These are phyloP conservation scores for Acanthosepion esculentum DNA, from an alignment of 2,888 invertebrate genomes.

Conservation along the genomic window DNA sequence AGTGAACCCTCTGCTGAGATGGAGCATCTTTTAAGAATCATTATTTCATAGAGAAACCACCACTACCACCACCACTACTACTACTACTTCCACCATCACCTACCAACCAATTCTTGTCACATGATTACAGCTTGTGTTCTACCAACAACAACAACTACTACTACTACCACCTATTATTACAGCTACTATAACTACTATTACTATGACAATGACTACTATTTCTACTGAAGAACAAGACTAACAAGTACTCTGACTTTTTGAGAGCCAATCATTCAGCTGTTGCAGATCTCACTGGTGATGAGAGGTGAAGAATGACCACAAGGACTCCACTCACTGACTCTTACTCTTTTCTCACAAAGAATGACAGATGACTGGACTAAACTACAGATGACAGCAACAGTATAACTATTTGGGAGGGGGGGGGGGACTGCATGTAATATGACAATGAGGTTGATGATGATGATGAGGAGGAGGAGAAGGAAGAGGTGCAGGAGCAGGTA, in stretches of 20 bases:
- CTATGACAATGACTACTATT: not conserved
- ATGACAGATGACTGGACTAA: not conserved
- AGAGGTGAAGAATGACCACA: slow-evolving; percentile 36
- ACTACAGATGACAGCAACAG: slow-evolving; percentile 3
- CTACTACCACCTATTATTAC: slow-evolving; percentile 8
- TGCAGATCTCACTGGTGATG: slow-evolving; percentile 38
- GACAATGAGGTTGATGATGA: not conserved
- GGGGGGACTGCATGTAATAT: not conserved
- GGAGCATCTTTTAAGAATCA: not conserved
- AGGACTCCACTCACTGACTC: not conserved
- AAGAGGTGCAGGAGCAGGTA: slow-evolving; percentile 15
- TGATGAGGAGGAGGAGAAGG: not conserved
- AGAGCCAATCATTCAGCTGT: not conserved
- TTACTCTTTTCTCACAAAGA: not conserved
- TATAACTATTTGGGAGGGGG: not conserved
- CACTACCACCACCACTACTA: slow-evolving; percentile 17
- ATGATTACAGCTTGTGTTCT: slow-evolving; percentile 42
- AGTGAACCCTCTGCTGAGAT: not conserved
- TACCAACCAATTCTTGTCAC: slow-evolving; percentile 44
- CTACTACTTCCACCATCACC: slow-evolving; percentile 4
- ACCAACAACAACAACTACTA: not conserved
- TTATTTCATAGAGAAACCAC: slow-evolving; percentile 34
- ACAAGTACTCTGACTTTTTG: not conserved
- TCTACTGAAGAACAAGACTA: not conserved
- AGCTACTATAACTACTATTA: slow-evolving; percentile 36